Base-by-base conservation (phyloP, 2,113 vertebrate genomes). In the Hypocryptadius cinnamomeus region DNA sequence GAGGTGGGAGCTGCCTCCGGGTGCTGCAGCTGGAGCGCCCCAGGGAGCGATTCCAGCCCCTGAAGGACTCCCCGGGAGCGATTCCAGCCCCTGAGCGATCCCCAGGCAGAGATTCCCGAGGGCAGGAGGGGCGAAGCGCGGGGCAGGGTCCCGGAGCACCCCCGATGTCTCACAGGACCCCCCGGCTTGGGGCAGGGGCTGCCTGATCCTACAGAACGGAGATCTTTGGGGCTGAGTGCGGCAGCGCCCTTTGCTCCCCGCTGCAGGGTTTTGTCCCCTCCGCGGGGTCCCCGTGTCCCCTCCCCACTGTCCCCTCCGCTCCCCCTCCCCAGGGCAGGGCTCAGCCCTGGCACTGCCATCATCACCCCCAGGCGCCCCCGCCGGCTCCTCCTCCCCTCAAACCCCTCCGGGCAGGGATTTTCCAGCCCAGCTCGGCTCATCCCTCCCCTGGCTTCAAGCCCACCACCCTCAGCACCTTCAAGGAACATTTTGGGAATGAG, bases 21-120 rank as follows among this genome's bases (percentile, higher is more conserved):
- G 31, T 0, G 3, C 66, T n/a, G 63, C 54, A 40, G 60, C 27
- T 53, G 74, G 47, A 72, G 47, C 21, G 10, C 35, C 74, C 76
- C 48, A 15, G 39, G 72, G 37, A 66, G 44, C 0, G 2, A 11
- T 21, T 20, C 7, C 78, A 56, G 44, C n/a, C 44, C 39, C 45
- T 5, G 20, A 45, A 9, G 44, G 44, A 45, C n/a, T 20, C n/a
- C n/a, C n/a, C n/a, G n/a, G n/a, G n/a, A n/a, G n/a, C n/a, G n/a
- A n/a, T n/a, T n/a, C n/a, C 40, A 40, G 40, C 40, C 40, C 51
- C 28, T 8, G 7, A 6, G 21, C 11, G 42, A 53, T 13, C 31
- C 4, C 0, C 7, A 0, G 19, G 39, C 33, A 51, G 7, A 0
- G 2, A 59, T 35, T 24, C 20, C 44, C 1, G 1, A 24, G 42